These are phyloP conservation scores for Menidia beryllina DNA, from an alignment of 2,113 vertebrate species.

Conservation along the genomic window DNA sequence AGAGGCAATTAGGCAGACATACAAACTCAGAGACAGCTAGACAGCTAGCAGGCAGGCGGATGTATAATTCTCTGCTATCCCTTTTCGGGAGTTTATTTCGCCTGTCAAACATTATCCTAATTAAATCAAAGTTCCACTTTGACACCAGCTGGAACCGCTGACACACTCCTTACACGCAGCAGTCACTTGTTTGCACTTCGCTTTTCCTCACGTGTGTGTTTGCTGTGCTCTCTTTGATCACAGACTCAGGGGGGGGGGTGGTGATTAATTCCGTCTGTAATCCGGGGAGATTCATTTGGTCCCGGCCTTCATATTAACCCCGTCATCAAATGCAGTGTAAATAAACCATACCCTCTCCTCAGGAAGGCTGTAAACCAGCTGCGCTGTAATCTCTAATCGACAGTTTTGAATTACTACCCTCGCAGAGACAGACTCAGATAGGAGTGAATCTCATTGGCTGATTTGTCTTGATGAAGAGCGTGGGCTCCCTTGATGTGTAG, in stretches of 20 bases:
- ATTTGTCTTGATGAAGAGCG: conserved; percentile 43
- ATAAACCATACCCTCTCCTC: conserved; percentile 59
- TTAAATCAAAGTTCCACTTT: conserved; percentile 48
- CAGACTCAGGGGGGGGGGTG: conserved; percentile 69
- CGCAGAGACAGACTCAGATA: conserved; percentile 34
- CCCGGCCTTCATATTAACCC: conserved; percentile 73
- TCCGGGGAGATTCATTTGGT: conserved; percentile 67
- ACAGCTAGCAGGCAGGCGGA: conserved; percentile 16
- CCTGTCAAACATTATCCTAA: conserved; percentile 60
- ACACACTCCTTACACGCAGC: conserved; percentile 71
- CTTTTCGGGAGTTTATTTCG: conserved; percentile 36
- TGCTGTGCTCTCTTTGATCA: conserved; percentile 66
- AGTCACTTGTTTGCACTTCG: conserved; percentile 56
- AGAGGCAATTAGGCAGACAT: background rate
- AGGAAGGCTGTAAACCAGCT: conserved; percentile 65
- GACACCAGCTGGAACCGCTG: conserved; percentile 49
- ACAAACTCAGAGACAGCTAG: conserved; percentile 1
- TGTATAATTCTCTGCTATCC: conserved; percentile 37
- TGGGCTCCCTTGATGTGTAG: conserved; percentile 37
- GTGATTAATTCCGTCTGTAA: conserved; percentile 75
- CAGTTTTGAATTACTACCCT: conserved; percentile 69
- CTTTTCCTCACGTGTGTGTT: conserved; percentile 45
- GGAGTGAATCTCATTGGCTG: conserved; percentile 43
- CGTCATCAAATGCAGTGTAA: conserved; percentile 65
- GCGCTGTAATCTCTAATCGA: conserved; percentile 68